A percentile compares a stretch with the other conserved stretches of the same genome.
Evolutionary conservation across 2,888 invertebrate species (phyloP).

Genomic region (Athalia rosae): DNA sequence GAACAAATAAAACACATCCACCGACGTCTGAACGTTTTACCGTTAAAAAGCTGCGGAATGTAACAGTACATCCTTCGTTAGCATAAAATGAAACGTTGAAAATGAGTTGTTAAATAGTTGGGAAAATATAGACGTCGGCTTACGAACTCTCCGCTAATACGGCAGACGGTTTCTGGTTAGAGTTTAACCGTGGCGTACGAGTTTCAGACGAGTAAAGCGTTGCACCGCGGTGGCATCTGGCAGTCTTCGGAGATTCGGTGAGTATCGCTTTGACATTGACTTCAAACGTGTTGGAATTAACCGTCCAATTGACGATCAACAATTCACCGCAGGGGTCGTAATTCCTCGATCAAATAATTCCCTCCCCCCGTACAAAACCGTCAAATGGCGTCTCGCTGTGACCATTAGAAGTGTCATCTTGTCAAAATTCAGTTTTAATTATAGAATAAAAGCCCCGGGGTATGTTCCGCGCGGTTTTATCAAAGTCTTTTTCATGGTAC

Average conservation of each 20-base stretch:
- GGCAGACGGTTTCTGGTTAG: conserved; percentile 32
- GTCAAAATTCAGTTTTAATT: conserved; percentile 32
- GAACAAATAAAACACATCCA: background rate
- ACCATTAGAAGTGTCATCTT: conserved; percentile 1
- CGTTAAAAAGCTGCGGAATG: conserved; percentile 11
- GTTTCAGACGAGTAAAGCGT: conserved; percentile 31
- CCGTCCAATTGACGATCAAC: background rate
- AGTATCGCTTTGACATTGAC: conserved; percentile 21
- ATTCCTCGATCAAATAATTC: background rate
- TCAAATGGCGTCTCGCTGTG: no score
- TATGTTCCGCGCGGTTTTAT: conserved; percentile 17
- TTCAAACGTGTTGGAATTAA: background rate
- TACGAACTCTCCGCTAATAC: conserved; percentile 35
- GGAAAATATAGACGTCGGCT: conserved; percentile 30
- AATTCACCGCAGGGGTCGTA: background rate
- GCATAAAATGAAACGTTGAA: conserved; percentile 17
- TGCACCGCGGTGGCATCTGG: conserved; percentile 21
- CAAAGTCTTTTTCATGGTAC: conserved; percentile 9
- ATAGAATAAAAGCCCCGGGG: background rate
- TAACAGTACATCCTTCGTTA: conserved; percentile 40
- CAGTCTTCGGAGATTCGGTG: conserved; percentile 11
- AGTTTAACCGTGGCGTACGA: conserved; percentile 36
- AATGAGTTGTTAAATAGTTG: conserved; percentile 35
- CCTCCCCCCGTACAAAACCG: background rate
- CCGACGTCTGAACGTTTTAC: background rate